These are phyloP conservation scores for Plebejus argus DNA, from an alignment of 2,888 invertebrate genomes.

Conservation along the genomic window DNA sequence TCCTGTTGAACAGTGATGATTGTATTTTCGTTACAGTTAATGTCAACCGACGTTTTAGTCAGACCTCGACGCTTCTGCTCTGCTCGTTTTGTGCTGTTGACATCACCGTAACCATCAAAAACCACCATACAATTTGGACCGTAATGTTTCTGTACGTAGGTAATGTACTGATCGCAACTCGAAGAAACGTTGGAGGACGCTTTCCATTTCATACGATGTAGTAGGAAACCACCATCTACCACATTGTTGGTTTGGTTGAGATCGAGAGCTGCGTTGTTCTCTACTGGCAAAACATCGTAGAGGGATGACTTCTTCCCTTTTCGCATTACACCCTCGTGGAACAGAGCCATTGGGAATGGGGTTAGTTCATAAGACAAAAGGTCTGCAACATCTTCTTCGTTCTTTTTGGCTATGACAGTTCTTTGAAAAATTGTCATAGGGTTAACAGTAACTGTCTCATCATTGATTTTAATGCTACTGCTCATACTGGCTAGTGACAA, in stretches of 20 bases:
- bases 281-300: conserved; percentile 38
- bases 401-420: conserved; percentile 38
- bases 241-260: conserved; percentile 29
- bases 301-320: conserved; percentile 38
- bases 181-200: conserved; percentile 32
- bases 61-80: conserved; percentile 1
- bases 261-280: conserved; percentile 36
- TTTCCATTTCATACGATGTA: conserved; percentile 31
- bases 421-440: conserved; percentile 40
- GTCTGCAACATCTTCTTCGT: conserved; percentile 38
- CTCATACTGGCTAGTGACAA: conserved; percentile 38
- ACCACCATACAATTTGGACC: conserved; percentile 14
- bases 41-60: conserved; percentile 1
- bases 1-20: conserved; percentile 25
- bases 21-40: conserved; percentile 1
- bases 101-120: conserved; percentile 13
- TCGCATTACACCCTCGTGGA: conserved; percentile 37
- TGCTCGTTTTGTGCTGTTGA: conserved; percentile 18
- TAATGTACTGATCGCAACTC: conserved; percentile 26
- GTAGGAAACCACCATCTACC: conserved; percentile 24
- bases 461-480: conserved; percentile 34
- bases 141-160: conserved; percentile 2
- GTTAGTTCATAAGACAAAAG: conserved; percentile 41
- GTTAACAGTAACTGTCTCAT: conserved; percentile 38
- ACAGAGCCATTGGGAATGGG: conserved; percentile 37